Evolutionary conservation across 2,888 invertebrate species (phyloP), one percentile per base, ranked within the genome.

Genomic region (Pheosia gnoma): DNA sequence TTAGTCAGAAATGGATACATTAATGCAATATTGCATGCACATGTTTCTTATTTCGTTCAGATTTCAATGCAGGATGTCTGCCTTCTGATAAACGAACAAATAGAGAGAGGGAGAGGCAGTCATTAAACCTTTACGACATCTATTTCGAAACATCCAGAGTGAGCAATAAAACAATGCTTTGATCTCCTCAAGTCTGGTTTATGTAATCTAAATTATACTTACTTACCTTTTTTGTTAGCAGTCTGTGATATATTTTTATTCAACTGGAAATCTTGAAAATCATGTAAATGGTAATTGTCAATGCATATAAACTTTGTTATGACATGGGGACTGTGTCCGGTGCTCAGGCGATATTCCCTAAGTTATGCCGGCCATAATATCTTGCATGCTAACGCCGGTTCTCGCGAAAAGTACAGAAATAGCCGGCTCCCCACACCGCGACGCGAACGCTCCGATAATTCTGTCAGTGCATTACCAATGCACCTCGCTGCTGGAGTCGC

Each of bases 321-420:
- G 47, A 25, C 25, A 25, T 25, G 25, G 25, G 25, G 47, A n/a
- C 11, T 4, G 13, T 77, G 79, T 74, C 78, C 78, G 72, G 65
- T 59, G 64, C 67, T 66, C 71, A 66, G 74, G 62, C 66, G 78
- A 74, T 78, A 82, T 81, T 78, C 78, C 79, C 78, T 80, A 81
- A 84, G 78, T 80, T 79, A 84, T 81, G 80, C 70, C 79, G 79
- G 72, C 79, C 80, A 74, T 83, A 86, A 86, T 84, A 81, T 80
- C 75, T 77, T 77, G 78, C 75, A 83, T 81, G 82, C 80, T 81
- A 85, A 88, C 83, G 85, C 85, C 81, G 78, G 71, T 89, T 90
- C 89, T 87, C 86, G 91, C 91, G 78, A 92, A 93, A 88, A 79
- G 81, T 83, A 83, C 91, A 85, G 85, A 89, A 92, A 93, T 93